These are phyloP conservation scores for Coluber constrictor DNA, from an alignment of 2,797 vertebrate genomes.

Conservation along the genomic window DNA sequence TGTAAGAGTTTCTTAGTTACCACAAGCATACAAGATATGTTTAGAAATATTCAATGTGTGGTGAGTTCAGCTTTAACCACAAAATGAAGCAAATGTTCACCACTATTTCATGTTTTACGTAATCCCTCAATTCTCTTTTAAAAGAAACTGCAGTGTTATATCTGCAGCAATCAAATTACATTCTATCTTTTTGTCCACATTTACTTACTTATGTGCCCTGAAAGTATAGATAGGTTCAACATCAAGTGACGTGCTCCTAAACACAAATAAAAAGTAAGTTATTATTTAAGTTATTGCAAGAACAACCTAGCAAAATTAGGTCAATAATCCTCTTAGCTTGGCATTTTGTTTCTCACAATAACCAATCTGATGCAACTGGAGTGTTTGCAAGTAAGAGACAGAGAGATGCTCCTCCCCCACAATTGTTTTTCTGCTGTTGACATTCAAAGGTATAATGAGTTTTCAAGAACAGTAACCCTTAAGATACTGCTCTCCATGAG, in stretches of 20 bases:
- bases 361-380: neutral
- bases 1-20: neutral
- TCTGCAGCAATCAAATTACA: constrained; percentile 13
- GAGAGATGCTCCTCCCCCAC: neutral
- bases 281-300: neutral
- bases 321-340: neutral
- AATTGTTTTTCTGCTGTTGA: neutral
- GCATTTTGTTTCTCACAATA: neutral
- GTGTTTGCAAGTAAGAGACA: neutral
- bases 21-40: neutral
- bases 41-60: neutral
- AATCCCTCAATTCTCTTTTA: neutral
- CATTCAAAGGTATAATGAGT: neutral
- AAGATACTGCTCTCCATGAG: neutral
- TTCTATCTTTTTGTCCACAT: constrained; percentile 25
- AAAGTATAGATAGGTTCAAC: constrained; percentile 99
- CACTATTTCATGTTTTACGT: neutral
- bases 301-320: neutral
- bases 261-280: constrained; percentile 49
- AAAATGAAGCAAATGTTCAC: neutral
- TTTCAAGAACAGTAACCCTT: neutral
- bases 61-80: neutral
- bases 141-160: constrained; percentile 3
- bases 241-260: constrained; percentile 92
- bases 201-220: constrained; percentile 91